phyloP scores from a whole-genome alignment of 2,888 invertebrate genomes.

The Neria commutata region DNA sequence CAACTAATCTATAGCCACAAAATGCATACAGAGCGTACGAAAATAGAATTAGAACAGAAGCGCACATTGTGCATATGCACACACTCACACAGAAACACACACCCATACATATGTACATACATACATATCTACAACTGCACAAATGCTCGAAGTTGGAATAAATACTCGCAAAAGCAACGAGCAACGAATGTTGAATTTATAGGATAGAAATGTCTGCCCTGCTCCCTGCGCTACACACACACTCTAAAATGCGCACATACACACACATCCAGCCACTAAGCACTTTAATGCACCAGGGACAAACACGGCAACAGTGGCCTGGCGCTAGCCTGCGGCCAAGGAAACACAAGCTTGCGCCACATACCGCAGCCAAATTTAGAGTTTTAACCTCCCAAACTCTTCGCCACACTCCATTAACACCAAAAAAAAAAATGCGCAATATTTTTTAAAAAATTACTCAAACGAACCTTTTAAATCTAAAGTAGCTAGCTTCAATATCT shows the following conservation, averaged over 20 bases:
- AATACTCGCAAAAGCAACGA: not conserved
- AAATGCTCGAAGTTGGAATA: not conserved
- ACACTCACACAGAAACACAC: not conserved
- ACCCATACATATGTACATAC: not conserved
- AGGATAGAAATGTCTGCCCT: not conserved
- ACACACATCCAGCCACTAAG: not conserved
- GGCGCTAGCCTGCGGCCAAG: not conserved
- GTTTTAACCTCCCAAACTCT: too few species aligned
- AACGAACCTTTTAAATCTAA: too few species aligned
- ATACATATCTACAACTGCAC: not conserved
- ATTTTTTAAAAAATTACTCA: too few species aligned
- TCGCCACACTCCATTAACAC: too few species aligned
- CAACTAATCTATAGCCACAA: not conserved
- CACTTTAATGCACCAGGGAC: not conserved
- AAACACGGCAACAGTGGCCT: not conserved
- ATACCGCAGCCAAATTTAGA: too few species aligned
- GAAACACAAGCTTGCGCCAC: too few species aligned
- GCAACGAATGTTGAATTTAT: not conserved
- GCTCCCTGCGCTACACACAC: not conserved
- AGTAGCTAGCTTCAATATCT: too few species aligned
- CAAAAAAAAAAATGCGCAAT: too few species aligned
- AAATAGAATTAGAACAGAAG: constrained; percentile 1
- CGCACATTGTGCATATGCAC: too few species aligned
- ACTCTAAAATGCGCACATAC: not conserved
- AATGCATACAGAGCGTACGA: not conserved